These are phyloP conservation scores for Folsomia candida DNA, from an alignment of 2,888 invertebrate species.

Conservation along the genomic window DNA sequence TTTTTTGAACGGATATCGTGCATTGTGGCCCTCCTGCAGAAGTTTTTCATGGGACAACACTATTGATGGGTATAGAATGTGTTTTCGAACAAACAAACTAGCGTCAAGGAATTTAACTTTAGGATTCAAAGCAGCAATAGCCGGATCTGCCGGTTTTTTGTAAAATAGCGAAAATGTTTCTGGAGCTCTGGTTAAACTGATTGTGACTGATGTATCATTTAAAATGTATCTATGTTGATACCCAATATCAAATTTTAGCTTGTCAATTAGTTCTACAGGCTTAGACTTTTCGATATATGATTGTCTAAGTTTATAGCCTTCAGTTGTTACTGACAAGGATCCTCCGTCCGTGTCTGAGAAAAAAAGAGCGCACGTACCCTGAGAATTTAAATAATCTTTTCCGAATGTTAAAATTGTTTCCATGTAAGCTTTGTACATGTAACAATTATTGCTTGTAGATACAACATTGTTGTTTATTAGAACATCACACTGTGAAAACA, in stretches of 20 bases:
- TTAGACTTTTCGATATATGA: constrained; percentile 15
- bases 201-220: constrained; percentile 28
- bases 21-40: constrained; percentile 31
- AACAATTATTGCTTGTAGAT: too few relatives aligned
- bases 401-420: constrained; percentile 18
- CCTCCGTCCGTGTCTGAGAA: constrained; percentile 18
- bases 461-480: constrained; percentile 22
- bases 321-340: constrained; percentile 4
- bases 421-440: too few relatives aligned
- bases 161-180: constrained; percentile 32
- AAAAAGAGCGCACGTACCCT: constrained; percentile 25
- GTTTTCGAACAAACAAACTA: too few relatives aligned
- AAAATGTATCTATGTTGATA: constrained; percentile 33
- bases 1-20: constrained; percentile 49
- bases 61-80: constrained; percentile 38
- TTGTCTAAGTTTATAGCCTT: constrained; percentile 23
- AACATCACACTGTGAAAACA: too few relatives aligned
- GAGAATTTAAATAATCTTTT: constrained; percentile 7
- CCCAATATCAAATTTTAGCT: constrained; percentile 29
- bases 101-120: constrained; percentile 44
- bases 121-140: constrained; percentile 4
- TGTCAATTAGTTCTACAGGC: constrained; percentile 30
- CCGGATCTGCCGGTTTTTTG: neutral
- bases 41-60: constrained; percentile 43
- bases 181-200: constrained; percentile 23